phyloP scores from a whole-genome alignment of 1,140 invertebrate genomes.

The Ganaspis sp. region DNA sequence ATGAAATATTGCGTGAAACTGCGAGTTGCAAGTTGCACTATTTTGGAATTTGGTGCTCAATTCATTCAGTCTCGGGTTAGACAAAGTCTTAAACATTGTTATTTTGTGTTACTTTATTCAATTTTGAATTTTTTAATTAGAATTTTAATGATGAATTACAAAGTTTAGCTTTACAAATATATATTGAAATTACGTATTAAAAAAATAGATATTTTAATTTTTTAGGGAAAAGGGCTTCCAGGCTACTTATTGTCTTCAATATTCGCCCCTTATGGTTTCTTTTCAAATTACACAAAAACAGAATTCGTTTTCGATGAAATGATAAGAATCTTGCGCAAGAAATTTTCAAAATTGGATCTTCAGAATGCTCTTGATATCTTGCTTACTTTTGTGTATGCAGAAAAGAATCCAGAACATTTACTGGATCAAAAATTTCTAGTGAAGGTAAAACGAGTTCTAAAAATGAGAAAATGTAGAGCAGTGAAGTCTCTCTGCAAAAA shows the following conservation, averaged over 20 bases:
- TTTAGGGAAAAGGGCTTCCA: constrained; percentile 65
- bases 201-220: neutral
- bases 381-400: constrained; percentile 81
- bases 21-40: constrained; percentile 77
- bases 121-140: neutral
- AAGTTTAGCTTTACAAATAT: no score
- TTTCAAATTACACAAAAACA: constrained; percentile 74
- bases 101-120: neutral
- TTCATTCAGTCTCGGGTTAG: constrained; percentile 74
- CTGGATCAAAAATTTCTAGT: constrained; percentile 79
- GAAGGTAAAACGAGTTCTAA: constrained; percentile 76
- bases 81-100: neutral
- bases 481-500: constrained; percentile 67
- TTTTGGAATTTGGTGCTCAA: constrained; percentile 79
- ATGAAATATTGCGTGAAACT: constrained; percentile 81
- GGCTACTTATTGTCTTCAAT: constrained; percentile 78
- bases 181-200: no score
- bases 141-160: no score
- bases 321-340: constrained; percentile 78
- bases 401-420: constrained; percentile 81
- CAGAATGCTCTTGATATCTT: constrained; percentile 80
- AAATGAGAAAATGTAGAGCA: constrained; percentile 76
- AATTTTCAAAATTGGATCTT: constrained; percentile 79
- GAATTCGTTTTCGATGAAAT: constrained; percentile 79
- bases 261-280: constrained; percentile 80